phyloP scores from a whole-genome alignment of 2,113 vertebrate species.

The Dipodomys spectabilis region DNA sequence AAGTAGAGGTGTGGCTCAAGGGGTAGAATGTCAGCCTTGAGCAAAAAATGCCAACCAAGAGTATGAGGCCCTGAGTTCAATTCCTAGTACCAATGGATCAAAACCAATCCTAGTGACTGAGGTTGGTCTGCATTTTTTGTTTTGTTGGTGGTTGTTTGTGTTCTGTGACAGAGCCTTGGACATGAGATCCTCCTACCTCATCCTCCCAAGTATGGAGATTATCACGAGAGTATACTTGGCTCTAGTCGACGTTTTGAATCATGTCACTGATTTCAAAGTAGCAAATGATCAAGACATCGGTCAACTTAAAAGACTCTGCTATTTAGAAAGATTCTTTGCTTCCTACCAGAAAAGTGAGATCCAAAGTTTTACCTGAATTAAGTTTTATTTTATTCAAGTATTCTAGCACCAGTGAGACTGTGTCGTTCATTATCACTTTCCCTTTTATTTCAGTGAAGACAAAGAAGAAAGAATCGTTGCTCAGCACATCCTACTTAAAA shows the following conservation, averaged over 20 bases:
- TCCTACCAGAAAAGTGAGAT: neutral
- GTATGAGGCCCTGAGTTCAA: too few relatives aligned
- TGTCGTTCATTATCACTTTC: neutral
- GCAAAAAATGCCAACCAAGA: too few relatives aligned
- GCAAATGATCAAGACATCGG: neutral
- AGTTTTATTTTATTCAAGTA: neutral
- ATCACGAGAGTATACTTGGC: too few relatives aligned
- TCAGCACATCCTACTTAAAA: too few relatives aligned
- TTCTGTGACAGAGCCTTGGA: neutral
- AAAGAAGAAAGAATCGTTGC: neutral
- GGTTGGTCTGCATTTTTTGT: neutral
- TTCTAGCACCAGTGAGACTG: neutral
- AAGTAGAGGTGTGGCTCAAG: too few relatives aligned
- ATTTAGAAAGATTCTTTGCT: slow-evolving; percentile 25
- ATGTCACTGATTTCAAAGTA: slow-evolving; percentile 34
- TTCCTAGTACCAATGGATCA: too few relatives aligned
- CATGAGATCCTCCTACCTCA: neutral
- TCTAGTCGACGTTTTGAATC: neutral
- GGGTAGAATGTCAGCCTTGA: too few relatives aligned
- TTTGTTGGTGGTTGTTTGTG: neutral
- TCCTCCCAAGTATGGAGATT: neutral
- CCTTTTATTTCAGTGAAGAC: neutral
- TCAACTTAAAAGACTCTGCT: neutral
- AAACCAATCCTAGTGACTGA: neutral
- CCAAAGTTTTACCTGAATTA: neutral